Evolutionary conservation across 1,140 invertebrate genomes (phyloP), one percentile per base, ranked within the genome.

Genomic region (Pteromalus puparum): DNA sequence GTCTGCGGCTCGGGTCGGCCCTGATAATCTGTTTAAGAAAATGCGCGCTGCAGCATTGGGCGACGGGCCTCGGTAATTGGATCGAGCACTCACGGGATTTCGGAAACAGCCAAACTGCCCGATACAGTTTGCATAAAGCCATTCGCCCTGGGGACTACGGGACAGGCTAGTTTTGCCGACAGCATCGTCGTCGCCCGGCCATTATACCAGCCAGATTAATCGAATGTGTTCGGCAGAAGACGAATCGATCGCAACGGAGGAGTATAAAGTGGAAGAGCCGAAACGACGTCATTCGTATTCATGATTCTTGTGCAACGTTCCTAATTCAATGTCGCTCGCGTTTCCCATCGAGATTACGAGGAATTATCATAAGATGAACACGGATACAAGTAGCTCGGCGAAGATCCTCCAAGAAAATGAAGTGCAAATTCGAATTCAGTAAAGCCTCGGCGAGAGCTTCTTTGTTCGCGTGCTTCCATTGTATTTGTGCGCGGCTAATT

Each of bases 81-180:
- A 88, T 88, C 83, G 82, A 85, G 86, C 83, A 86, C 85, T 86
- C 81, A 73, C 86, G 83, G 86, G 85, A 88, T 88, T 87, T 88
- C 85, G 86, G 86, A 87, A 88, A 88, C 86, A 88, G 81, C 80
- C 85, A 68, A 87, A 88, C 86, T 88, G 87, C 87, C 84, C 82
- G 74, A 86, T 87, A 82, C 77, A 79, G 78, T 85, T 85, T 77
- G 74, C 84, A 85, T 85, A 85, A 81, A 81, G 74, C 79, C 53
- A 80, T 84, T 30, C 26, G 83, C 34, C 67, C 24, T 13, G 67
- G 67, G 72, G 30, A 24, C 18, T 4, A 24, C 6, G 67, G 79
- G 79, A 74, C 24, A 80, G 81, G 77, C 72, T 34, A 78, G 61
- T 77, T 85, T 81, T n/a, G 30, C 53, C 38, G 18, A 18, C n/a